Evolutionary conservation across 2,888 invertebrate genomes (phyloP), one percentile per base, ranked within the genome.

Genomic region (Drosophila histrio): DNA sequence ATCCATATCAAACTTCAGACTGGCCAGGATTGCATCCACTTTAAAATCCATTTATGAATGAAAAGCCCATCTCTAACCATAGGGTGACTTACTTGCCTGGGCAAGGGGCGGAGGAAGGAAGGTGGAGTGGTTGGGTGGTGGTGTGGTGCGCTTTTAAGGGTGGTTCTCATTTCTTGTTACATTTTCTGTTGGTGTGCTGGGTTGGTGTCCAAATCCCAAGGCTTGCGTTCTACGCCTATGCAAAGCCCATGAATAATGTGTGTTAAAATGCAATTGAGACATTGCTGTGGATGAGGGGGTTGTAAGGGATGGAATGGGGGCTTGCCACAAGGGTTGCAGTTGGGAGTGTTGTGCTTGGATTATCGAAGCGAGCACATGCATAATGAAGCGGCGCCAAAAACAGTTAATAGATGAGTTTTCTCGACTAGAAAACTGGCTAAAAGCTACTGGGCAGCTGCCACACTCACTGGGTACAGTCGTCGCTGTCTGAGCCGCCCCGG

Each of bases 31-130:
- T 79, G 84, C 85, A 83, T 81, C 54, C 83, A 83, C 83, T 84
- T 80, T 79, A 80, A 80, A 86, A 80, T 76, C 73, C 86, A 84
- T 84, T 84, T 80, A 85, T 79, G 75, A 82, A 73, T 82, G 68
- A 79, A 73, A 72, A 60, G 44, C 44, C 17, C 28, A 44, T 17
- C 44, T 44, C n/a, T n/a, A 28, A 43, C 36, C 17, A 19, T 26
- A 38, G 58, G 75, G 72, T 74, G 75, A 58, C 38, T 60, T 19
- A 49, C 4, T 21, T 28, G 22, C 11, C 15, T 7, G n/a, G 7
- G 9, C 34, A 36, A n/a, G 19, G 28, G 21, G 11, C 9, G 15
- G 30, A 11, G 17, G 34, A 24, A 62, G 22, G 13, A 19, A 2
- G 32, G 4, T 15, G 13, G 8, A 7, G 15, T 38, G 44, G 9